Evolutionary conservation across 2,888 invertebrate species (phyloP), one percentile per base, ranked within the genome.

Genomic region (Euproctis similis): DNA sequence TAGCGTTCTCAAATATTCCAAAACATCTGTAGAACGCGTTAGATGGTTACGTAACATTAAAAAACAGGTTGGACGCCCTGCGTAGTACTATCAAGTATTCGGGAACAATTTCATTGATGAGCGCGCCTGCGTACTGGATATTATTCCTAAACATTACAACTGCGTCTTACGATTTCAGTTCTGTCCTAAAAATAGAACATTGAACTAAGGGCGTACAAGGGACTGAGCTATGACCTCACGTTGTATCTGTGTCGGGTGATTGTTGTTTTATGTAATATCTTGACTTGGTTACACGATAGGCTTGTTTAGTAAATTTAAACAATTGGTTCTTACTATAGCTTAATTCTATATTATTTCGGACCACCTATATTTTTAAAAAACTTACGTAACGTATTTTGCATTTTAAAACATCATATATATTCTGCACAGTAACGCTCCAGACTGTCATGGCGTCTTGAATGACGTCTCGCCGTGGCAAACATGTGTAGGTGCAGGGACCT

Each of bases 91-190:
- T 37, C 46, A 51, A 46, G 34, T 32, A 33, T 47, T 43, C 31
- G 43, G 42, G 54, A 56, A 56, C 51, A 53, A 49, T 50, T 53
- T 51, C 46, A 56, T 59, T 57, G 51, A 53, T 49, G 40, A 36
- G 26, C 33, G 36, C 36, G 44, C 58, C 52, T 52, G 51, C 53
- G 57, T 48, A 43, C 28, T 36, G 34, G 24, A 35, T 17, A 30
- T 29, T 31, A n/a, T n/a, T n/a, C n/a, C 30, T 44, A 34, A 37
- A 39, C 36, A 45, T 42, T 42, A 46, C 37, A 28, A 33, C 33
- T 33, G 34, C 40, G 35, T 36, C 39, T 37, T 31, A 39, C 37
- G 36, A 33, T 34, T 39, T 39, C 33, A 35, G 42, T 26, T 37
- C 40, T 46, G 37, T 42, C 43, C 48, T 57, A 47, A 50, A 53